These are phyloP conservation scores for Teleogryllus occipitalis DNA, from an alignment of 1,140 invertebrate genomes.

Conservation along the genomic window DNA sequence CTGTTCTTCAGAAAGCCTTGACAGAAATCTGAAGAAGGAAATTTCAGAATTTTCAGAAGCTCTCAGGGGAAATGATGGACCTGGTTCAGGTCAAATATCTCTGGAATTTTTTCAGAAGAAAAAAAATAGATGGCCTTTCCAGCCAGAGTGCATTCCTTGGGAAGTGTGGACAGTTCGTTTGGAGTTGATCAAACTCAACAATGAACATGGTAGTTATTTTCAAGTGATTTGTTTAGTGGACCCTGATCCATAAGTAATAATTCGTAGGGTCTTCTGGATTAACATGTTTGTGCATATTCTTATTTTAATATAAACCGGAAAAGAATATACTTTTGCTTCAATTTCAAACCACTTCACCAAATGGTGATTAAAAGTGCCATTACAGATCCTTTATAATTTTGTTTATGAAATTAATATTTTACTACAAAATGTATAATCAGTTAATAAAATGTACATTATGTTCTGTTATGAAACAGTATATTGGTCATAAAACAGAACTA, in stretches of 20 bases:
- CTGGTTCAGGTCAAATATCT: constrained; percentile 74
- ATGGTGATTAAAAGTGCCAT: neutral
- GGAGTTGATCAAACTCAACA: constrained; percentile 74
- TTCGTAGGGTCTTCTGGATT: neutral
- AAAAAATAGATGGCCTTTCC: constrained; percentile 78
- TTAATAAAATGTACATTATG: no score
- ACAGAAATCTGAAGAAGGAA: constrained; percentile 65
- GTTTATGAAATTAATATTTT: neutral
- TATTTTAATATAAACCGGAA: neutral
- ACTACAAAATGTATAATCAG: neutral
- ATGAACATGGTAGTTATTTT: constrained; percentile 56
- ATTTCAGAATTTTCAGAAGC: constrained; percentile 80
- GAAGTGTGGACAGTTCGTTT: constrained; percentile 93
- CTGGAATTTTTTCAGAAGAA: constrained; percentile 93
- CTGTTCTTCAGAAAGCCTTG: constrained; percentile 73
- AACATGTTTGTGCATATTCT: neutral
- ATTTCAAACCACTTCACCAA: neutral
- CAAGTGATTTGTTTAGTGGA: constrained; percentile 9
- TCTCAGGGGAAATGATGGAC: constrained; percentile 63
- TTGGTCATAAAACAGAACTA: no score
- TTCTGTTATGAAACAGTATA: no score
- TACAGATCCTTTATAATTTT: neutral
- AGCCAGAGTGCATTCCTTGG: constrained; percentile 87
- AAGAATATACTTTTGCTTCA: neutral
- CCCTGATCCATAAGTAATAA: neutral